These are phyloP conservation scores for Thamnaconus septentrionalis DNA, from an alignment of 2,113 vertebrate species.

Conservation along the genomic window DNA sequence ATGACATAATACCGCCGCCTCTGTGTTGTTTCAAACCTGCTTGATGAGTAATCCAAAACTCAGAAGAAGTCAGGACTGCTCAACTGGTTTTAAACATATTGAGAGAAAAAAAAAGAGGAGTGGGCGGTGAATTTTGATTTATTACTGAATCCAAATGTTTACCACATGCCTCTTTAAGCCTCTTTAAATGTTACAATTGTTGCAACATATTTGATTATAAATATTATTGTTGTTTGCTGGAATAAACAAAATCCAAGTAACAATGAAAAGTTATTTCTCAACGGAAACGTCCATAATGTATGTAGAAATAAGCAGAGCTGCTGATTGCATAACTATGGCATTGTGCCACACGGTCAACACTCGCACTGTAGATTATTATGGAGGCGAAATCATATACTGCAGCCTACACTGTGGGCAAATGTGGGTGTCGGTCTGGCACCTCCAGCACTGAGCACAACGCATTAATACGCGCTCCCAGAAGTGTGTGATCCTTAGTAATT, in stretches of 20 bases:
- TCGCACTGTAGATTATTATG: constrained; percentile 23
- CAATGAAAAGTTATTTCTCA: not conserved
- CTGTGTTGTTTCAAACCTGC: constrained; percentile 42
- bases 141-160: not conserved
- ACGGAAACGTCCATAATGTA: constrained; percentile 10
- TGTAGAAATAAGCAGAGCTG: constrained; percentile 13
- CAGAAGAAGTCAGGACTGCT: constrained; percentile 22
- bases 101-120: constrained; percentile 8
- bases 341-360: constrained; percentile 37
- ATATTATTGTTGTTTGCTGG: too few species aligned
- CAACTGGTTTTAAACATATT: constrained; percentile 47
- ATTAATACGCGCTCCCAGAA: constrained; percentile 26
- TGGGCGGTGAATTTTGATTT: not conserved
- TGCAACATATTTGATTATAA: too few species aligned
- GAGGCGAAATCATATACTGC: constrained; percentile 46
- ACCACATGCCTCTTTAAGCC: too few species aligned
- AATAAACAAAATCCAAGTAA: not conserved
- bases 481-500: constrained; percentile 27
- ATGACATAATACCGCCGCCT: constrained; percentile 21
- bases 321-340: constrained; percentile 54
- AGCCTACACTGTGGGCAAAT: constrained; percentile 35
- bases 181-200: too few species aligned
- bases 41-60: constrained; percentile 36
- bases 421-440: constrained; percentile 33
- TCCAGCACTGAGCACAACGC: constrained; percentile 12